Evolutionary conservation across 1,140 invertebrate species (phyloP).

Genomic region (Scaptomyza montana): DNA sequence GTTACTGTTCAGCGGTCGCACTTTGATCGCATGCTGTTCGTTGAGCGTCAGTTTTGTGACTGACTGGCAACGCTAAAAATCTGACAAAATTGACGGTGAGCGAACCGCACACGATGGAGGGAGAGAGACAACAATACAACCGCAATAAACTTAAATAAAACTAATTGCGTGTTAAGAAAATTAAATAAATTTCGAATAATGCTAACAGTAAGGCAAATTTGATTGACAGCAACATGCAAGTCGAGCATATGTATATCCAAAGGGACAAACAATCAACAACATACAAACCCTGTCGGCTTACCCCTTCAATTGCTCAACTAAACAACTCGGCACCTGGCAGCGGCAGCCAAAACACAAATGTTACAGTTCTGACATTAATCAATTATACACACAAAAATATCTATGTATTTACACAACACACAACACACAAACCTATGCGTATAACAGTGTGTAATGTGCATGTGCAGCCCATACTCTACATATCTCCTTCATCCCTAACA

Average conservation of each 20-base stretch:
- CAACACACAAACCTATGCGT: slow-evolving; percentile 20
- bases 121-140: slow-evolving; percentile 65
- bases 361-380: slow-evolving; percentile 75
- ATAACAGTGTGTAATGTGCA: slow-evolving; percentile 20
- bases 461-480: slow-evolving; percentile 21
- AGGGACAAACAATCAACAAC: slow-evolving; percentile 4
- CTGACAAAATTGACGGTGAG: slow-evolving; percentile 54
- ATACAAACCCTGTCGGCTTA: background rate
- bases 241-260: slow-evolving; percentile 27
- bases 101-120: slow-evolving; percentile 28
- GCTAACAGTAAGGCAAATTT: slow-evolving; percentile 79
- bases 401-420: background rate
- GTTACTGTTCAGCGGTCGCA: slow-evolving; percentile 17
- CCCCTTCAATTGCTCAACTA: slow-evolving; percentile 68
- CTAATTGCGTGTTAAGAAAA: slow-evolving; percentile 81
- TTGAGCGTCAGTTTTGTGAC: slow-evolving; percentile 23
- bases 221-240: slow-evolving; percentile 81
- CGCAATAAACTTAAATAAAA: slow-evolving; percentile 83
- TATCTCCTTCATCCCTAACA: background rate
- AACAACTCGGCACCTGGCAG: slow-evolving; percentile 63
- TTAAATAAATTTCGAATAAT: slow-evolving; percentile 82
- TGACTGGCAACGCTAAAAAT: slow-evolving; percentile 70
- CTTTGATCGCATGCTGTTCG: slow-evolving; percentile 39
- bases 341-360: slow-evolving; percentile 52
- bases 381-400: slow-evolving; percentile 42